Percentiles rank a stretch among this genome's conserved stretches.
Conservation (phyloP, 2,797 vertebrate species). For the Staurois parvus region DNA sequence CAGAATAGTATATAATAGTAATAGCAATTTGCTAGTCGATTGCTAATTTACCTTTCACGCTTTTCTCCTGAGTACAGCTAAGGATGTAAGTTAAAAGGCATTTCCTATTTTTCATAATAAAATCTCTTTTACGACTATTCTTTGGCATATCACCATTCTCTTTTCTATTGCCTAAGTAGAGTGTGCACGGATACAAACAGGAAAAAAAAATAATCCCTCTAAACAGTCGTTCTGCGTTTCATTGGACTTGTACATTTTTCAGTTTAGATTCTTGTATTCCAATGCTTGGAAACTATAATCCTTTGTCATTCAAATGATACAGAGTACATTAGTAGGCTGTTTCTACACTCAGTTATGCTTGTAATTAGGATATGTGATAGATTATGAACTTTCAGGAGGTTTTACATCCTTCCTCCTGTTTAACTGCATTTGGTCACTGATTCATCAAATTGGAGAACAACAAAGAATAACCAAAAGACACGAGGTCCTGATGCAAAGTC, state of each 20-base stretch:
- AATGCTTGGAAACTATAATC: background rate
- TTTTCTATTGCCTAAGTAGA: constrained; percentile 45
- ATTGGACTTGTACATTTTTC: constrained; percentile 12
- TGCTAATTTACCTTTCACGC: constrained; percentile 7
- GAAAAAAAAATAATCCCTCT: constrained; percentile 27
- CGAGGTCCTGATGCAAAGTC: too few species aligned
- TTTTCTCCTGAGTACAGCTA: constrained; percentile 4
- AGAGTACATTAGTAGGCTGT: background rate
- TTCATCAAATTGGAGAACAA: background rate
- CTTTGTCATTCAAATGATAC: background rate
- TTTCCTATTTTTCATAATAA: constrained; percentile 55
- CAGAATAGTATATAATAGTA: too few species aligned
- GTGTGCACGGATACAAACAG: constrained; percentile 57
- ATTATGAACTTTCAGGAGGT: background rate
- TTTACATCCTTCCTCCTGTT: background rate
- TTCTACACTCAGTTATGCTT: background rate
- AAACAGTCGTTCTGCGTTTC: constrained; percentile 5
- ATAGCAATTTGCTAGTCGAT: background rate
- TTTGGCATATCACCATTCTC: constrained; percentile 37
- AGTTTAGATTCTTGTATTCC: constrained; percentile 10
- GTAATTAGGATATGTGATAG: background rate
- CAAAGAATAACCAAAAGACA: too few species aligned
- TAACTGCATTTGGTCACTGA: background rate
- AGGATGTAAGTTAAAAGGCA: constrained; percentile 51
- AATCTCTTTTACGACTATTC: constrained; percentile 42